Conservation (phyloP, 2,113 vertebrate species). For the Xyrauchen texanus region DNA sequence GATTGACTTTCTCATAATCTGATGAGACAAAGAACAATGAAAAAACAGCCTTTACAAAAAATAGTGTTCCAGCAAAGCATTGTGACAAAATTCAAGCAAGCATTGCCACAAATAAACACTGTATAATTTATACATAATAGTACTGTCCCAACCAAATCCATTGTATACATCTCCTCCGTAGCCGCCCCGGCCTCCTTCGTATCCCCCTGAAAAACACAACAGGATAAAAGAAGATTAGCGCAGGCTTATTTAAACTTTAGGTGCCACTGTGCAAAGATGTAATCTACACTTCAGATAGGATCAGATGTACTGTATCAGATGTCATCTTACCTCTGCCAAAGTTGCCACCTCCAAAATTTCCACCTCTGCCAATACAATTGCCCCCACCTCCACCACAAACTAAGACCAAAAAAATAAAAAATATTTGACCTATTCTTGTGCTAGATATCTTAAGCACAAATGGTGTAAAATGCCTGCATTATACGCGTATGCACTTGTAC, state of each 20-base stretch:
- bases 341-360: constrained; percentile 86
- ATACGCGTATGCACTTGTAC: no score
- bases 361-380: constrained; percentile 90
- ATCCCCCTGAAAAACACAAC: constrained; percentile 72
- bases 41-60: no score
- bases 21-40: background rate
- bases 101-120: no score
- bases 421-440: background rate
- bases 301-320: background rate
- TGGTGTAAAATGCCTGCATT: no score
- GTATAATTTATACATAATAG: no score
- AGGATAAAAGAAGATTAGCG: background rate
- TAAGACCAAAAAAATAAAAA: constrained; percentile 55
- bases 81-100: no score
- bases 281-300: background rate
- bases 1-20: background rate
- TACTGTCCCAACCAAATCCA: constrained; percentile 89
- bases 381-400: constrained; percentile 84
- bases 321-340: constrained; percentile 79
- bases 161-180: constrained; percentile 86
- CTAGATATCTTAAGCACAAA: no score
- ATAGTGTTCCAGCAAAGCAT: no score
- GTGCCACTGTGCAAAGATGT: background rate
- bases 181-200: constrained; percentile 85
- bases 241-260: background rate